phyloP scores from a whole-genome alignment of 1,140 invertebrate genomes.

The Ceratina calcarata region DNA sequence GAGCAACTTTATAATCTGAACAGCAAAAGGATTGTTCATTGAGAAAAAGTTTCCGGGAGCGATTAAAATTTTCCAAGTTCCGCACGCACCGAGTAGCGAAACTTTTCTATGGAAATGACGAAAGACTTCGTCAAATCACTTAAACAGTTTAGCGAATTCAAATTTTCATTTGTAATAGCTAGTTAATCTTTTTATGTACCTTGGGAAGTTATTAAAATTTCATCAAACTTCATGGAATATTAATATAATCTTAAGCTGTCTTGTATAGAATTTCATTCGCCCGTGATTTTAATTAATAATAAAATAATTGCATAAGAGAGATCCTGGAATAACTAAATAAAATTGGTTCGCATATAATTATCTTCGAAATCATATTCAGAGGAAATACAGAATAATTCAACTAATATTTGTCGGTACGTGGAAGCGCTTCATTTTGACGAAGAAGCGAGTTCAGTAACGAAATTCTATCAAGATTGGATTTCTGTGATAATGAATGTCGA shows the following conservation, averaged over 20 bases:
- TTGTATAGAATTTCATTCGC: not conserved
- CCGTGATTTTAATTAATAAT: not conserved
- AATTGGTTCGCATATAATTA: no score
- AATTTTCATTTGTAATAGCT: conserved; percentile 23
- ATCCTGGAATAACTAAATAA: no score
- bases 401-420: no score
- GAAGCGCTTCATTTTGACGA: not conserved
- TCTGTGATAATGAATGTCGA: conserved; percentile 58
- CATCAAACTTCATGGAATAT: not conserved
- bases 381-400: no score
- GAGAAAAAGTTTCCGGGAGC: not conserved
- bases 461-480: not conserved
- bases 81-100: not conserved
- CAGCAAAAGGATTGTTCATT: not conserved
- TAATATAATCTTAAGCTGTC: not conserved
- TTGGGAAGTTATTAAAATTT: not conserved
- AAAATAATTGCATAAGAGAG: not conserved
- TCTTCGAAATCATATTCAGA: no score
- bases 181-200: conserved; percentile 12
- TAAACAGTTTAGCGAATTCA: not conserved
- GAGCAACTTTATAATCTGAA: not conserved
- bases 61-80: conserved; percentile 7
- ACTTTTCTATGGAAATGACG: conserved; percentile 12
- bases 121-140: conserved; percentile 10
- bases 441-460: no score